phyloP scores from a whole-genome alignment of 2,113 vertebrate genomes.

The Parotia lawesii region DNA sequence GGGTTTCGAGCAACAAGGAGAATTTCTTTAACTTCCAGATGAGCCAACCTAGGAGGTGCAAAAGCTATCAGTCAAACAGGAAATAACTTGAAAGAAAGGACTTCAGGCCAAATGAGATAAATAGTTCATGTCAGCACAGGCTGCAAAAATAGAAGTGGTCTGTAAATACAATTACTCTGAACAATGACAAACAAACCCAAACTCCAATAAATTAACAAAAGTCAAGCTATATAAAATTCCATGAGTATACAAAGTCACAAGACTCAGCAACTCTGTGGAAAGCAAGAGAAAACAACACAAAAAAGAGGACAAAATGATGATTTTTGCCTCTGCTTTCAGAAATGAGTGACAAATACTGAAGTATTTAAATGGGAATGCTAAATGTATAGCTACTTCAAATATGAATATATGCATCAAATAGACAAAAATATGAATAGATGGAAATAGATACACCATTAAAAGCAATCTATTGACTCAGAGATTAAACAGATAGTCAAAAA shows the following conservation, averaged over 20 bases:
- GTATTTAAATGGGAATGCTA: neutral
- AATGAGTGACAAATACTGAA: neutral
- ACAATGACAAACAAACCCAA: neutral
- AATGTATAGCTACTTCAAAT: neutral
- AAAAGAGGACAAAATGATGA: neutral
- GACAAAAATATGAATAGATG: neutral
- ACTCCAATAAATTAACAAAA: neutral
- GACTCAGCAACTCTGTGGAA: neutral
- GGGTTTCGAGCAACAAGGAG: neutral
- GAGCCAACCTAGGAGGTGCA: neutral
- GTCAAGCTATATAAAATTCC: neutral
- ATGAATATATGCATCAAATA: neutral
- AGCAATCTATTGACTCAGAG: neutral
- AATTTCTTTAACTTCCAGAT: neutral
- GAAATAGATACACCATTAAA: neutral
- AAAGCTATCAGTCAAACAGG: neutral
- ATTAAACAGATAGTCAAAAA: neutral
- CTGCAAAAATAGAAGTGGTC: neutral
- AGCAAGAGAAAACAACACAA: neutral
- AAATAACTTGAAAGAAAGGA: neutral
- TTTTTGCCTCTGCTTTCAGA: neutral
- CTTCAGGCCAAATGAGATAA: neutral
- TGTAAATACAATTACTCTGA: neutral
- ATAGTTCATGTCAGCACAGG: neutral
- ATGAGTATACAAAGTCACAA: neutral